Evolutionary conservation across 2,113 vertebrate genomes (phyloP), one percentile per base, ranked within the genome.

Genomic region (Campylorhamphus procurvoides): DNA sequence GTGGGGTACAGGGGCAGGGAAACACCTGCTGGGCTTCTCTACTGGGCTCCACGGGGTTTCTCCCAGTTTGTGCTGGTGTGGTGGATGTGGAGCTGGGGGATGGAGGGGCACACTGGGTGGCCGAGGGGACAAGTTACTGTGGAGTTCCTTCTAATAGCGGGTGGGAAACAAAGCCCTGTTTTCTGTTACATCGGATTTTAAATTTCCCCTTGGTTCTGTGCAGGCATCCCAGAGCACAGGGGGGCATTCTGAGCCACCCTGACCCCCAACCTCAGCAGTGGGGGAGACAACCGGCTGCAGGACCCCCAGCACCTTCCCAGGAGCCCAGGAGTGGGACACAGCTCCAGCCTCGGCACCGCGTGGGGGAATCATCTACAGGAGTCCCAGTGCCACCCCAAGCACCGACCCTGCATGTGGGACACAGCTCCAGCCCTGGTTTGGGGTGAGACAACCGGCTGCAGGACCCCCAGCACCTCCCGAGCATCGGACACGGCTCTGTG

Each of bases 131-230:
- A 18, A 1, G 9, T 63, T 25, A 7, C 9, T 5, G n/a, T 3
- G 31, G 29, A 6, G 15, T 22, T 62, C 23, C n/a, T 58, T 31
- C 46, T 18, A 23, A 10, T 12, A 18, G 27, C 0, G 2, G 18
- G 18, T 1, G 3, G 16, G 10, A 3, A 28, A 28, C 31, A 33
- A 37, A 44, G 4, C 13, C 29, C 20, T 62, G 9, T 5, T 71
- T 80, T 56, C 40, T 62, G 6, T 24, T 37, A 0, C 1, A 9
- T 3, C 10, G n/a, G 53, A 44, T 59, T 89, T 9, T 3, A 78
- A 85, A 24, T 5, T 42, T 37, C 29, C 12, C 37, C 3, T 7
- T 3, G 17, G 4, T 6, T 5, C 1, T 0, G 50, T 31, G 37
- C 11, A 5, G 69, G 37, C 13, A 15, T 17, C 37, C 1, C 56